Base-by-base conservation (phyloP, 2,888 invertebrate species). In the Periphyllus acericola region DNA sequence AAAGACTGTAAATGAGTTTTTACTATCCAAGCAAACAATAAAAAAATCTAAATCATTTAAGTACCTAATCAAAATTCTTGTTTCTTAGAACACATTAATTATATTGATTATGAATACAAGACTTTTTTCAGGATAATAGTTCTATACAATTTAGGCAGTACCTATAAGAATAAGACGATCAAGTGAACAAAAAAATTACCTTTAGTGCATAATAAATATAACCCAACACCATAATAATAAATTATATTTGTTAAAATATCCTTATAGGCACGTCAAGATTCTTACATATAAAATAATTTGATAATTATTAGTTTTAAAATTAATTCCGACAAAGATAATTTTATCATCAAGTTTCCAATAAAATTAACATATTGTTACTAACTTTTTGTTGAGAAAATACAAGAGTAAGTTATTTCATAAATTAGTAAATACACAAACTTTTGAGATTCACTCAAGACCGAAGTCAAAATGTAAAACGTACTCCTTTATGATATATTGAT, bases 341-440 rank as follows among this genome's bases (percentile, higher is more conserved):
- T 6, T 34, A 83, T 55, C 74, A 55, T 36, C n/a, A 55, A 74
- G 55, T 55, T 74, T 74, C 9, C 19, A 29, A 55, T 83, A 34
- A 46, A 84, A 76, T 84, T 66, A 76, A 66, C 46, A 84, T 66
- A 66, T 76, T 46, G 66, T 84, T 66, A 68, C 46, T 76, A 66
- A 76, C 17, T 76, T 46, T 83, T 83, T 21, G 74, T 8, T 6
- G 6, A 5, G 74, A 71, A 29, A 21, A 9, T 74, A 74, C 74
- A 25, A 74, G 32, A 36, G 21, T 60, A n/a, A 66, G 60, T 80
- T 80, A 80, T 66, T 66, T 80, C 40, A 66, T 66, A 66, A 80
- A 80, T 80, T 80, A 80, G 36, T 80, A 66, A 36, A n/a, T n/a
- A n/a, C n/a, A 36, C 34, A 78, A 79, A 34, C 25, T 55, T 55